These are phyloP conservation scores for Cyclopterus lumpus DNA, from an alignment of 2,797 vertebrate species.

Conservation along the genomic window DNA sequence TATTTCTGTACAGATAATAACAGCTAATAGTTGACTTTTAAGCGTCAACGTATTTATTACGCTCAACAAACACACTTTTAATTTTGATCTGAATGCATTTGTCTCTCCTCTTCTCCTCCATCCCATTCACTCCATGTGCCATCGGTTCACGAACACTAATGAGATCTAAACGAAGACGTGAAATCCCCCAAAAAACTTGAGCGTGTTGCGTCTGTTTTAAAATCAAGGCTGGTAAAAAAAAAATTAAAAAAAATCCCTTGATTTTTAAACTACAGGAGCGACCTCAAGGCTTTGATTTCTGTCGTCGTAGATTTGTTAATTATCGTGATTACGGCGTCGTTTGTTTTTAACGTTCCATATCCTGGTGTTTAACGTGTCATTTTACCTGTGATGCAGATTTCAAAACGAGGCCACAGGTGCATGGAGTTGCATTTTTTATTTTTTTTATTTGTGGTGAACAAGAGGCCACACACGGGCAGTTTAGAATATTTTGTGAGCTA, in stretches of 20 bases:
- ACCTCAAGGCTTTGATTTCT: conserved; percentile 71
- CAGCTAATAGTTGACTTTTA: background rate
- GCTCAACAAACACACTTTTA: too few species aligned
- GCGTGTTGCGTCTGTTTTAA: conserved; percentile 22
- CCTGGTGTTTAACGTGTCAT: conserved; percentile 31
- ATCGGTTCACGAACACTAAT: conserved; percentile 64
- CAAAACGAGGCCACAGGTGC: conserved; percentile 51
- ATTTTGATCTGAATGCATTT: background rate
- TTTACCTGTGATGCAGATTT: conserved; percentile 70
- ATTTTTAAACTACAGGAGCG: conserved; percentile 25
- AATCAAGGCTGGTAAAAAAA: conserved; percentile 23
- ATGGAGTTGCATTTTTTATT: conserved; percentile 3
- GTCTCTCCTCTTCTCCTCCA: conserved; percentile 55
- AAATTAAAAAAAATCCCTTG: background rate
- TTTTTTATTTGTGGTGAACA: background rate
- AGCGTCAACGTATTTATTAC: background rate
- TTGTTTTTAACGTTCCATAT: conserved; percentile 22
- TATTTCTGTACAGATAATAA: background rate
- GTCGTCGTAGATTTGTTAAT: conserved; percentile 36
- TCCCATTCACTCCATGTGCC: conserved; percentile 70
- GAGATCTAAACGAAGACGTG: conserved; percentile 42
- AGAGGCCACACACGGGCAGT: background rate
- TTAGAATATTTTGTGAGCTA: background rate
- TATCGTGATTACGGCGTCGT: conserved; percentile 9
- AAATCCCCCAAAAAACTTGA: conserved; percentile 68